phyloP scores from a whole-genome alignment of 2,113 vertebrate species.

The Piaya cayana region DNA sequence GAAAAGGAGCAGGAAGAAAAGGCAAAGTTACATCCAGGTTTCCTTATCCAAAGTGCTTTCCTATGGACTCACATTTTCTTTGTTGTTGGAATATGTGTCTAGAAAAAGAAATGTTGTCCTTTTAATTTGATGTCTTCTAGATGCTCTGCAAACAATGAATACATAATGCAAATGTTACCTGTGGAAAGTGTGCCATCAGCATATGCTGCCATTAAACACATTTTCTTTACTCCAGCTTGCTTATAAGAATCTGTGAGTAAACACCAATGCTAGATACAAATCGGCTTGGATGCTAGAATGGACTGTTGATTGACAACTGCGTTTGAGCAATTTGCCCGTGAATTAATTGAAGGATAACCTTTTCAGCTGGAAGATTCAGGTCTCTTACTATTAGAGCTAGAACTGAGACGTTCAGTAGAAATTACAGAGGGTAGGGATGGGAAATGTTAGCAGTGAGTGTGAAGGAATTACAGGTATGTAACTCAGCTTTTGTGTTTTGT shows the following conservation, averaged over 20 bases:
- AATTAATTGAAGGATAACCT: slow-evolving; percentile 50
- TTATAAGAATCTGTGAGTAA: background rate
- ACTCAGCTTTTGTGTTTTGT: background rate
- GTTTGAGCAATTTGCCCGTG: background rate
- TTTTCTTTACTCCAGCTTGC: slow-evolving; percentile 4
- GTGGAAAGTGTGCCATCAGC: background rate
- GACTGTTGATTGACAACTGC: background rate
- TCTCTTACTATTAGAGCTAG: background rate
- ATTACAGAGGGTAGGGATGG: background rate
- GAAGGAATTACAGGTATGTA: background rate
- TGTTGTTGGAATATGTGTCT: background rate
- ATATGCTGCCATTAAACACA: background rate
- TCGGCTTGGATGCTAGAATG: background rate
- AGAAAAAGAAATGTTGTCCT: background rate
- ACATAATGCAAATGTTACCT: slow-evolving; percentile 22
- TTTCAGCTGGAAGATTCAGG: background rate
- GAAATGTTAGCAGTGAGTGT: background rate
- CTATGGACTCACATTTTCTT: background rate
- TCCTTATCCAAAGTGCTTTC: background rate
- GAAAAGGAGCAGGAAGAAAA: background rate
- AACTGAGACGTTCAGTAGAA: background rate
- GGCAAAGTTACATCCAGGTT: background rate
- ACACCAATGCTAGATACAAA: background rate
- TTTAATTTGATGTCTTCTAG: slow-evolving; percentile 3
- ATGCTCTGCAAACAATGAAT: slow-evolving; percentile 10